phyloP scores from a whole-genome alignment of 2,797 vertebrate species.

The Pipistrellus nathusii region DNA sequence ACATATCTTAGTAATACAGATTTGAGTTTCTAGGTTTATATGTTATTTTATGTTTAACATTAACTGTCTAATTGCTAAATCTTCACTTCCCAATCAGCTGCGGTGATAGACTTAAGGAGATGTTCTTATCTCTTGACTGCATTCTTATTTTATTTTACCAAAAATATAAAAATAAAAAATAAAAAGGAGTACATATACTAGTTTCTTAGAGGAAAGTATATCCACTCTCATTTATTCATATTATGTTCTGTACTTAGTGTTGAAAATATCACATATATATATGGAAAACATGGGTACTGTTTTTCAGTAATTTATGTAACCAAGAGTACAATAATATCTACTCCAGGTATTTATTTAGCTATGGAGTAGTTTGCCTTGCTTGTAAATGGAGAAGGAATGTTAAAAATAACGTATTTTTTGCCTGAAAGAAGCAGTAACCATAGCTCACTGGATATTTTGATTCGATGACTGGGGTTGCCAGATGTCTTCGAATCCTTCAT shows the following conservation, averaged over 20 bases:
- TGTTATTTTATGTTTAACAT: slow-evolving; percentile 48
- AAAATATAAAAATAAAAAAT: background rate
- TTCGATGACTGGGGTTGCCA: slow-evolving; percentile 52
- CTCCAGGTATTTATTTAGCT: slow-evolving; percentile 5
- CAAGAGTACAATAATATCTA: slow-evolving; percentile 46
- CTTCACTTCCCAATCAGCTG: slow-evolving; percentile 23
- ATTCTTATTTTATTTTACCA: slow-evolving; percentile 55
- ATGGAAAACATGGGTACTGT: slow-evolving; percentile 34
- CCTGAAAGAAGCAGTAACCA: slow-evolving; percentile 51
- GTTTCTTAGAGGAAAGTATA: slow-evolving; percentile 34
- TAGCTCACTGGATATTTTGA: slow-evolving; percentile 64
- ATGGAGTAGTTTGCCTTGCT: slow-evolving; percentile 40
- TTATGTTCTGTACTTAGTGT: background rate
- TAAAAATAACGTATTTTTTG: slow-evolving; percentile 46
- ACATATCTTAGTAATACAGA: background rate
- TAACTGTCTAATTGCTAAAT: slow-evolving; percentile 48
- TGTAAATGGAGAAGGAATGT: slow-evolving; percentile 14
- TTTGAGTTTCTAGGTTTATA: slow-evolving; percentile 26
- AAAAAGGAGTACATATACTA: background rate
- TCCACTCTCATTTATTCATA: slow-evolving; percentile 42
- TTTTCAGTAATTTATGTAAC: slow-evolving; percentile 50
- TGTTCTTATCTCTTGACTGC: slow-evolving; percentile 45
- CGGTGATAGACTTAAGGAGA: slow-evolving; percentile 37
- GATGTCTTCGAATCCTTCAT: slow-evolving; percentile 68
- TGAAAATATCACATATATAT: slow-evolving; percentile 43